Conservation (phyloP, 2,113 vertebrate genomes). For the Takifugu flavidus region DNA sequence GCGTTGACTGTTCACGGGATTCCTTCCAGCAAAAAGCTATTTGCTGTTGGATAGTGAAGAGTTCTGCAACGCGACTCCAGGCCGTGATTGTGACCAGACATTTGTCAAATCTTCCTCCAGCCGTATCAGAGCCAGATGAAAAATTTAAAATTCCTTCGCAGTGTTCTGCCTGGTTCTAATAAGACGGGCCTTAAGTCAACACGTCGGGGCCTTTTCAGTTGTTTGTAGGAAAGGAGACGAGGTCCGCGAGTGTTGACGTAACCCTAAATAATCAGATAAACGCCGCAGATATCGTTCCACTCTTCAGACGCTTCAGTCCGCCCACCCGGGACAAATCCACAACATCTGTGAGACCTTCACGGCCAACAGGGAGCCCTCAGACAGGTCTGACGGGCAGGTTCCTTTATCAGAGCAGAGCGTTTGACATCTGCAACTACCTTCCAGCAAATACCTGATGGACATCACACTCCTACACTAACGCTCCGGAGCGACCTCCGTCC, state of each 20-base stretch:
- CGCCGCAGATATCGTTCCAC: neutral
- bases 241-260: conserved; percentile 7
- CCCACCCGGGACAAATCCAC: conserved; percentile 20
- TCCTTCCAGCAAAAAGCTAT: no score
- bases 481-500: conserved; percentile 16
- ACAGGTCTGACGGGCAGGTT: conserved; percentile 25
- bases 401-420: conserved; percentile 9
- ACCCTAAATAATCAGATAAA: conserved; percentile 11
- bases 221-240: conserved; percentile 2
- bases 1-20: no score
- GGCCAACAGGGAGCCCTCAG: conserved; percentile 28
- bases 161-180: no score
- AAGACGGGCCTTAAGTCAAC: neutral
- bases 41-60: no score
- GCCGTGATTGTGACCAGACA: no score
- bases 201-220: neutral
- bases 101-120: no score
- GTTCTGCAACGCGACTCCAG: no score
- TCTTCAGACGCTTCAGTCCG: conserved; percentile 11
- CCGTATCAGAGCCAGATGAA: no score
- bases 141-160: no score
- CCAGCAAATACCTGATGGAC: conserved; percentile 7
- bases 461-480: no score
- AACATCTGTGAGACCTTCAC: conserved; percentile 49
- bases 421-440: conserved; percentile 12